Evolutionary conservation across 2,888 invertebrate species (phyloP), one percentile per base, ranked within the genome.

Genomic region (Cephus pulcher): DNA sequence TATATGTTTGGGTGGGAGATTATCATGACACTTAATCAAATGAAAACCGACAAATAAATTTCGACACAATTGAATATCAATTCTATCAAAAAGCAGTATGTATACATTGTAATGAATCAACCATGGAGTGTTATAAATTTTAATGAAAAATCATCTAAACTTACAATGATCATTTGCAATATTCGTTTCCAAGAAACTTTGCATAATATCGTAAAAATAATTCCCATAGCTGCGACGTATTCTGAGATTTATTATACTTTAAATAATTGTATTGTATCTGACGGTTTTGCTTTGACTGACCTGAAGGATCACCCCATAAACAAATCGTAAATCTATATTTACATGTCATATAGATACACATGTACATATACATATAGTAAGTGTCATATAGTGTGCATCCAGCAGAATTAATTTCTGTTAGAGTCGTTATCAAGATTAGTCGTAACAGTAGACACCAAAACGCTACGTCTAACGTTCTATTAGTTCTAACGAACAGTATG

Each of bases 371-470:
- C 30, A 30, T 56, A 56, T 56, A 56, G 56, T 23, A 56, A 9
- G 56, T 56, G 23, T 56, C 1, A 23, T 56, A 23, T 3, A 33
- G 37, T 80, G 70, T 83, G 86, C 86, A 87, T 81, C 83, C 77
- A 86, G 56, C 79, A 84, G 77, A 84, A 84, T 87, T 86, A 87
- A 84, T 85, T 82, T 85, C 82, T 87, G 82, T 85, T 84, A 85
- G 83, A 83, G 83, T 88, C 84, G 85, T 86, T 84, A 87, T 87
- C 83, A 84, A 82, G 80, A 86, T 85, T 85, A 87, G 86, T 86
- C 81, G 80, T 83, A 83, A 85, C 81, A 87, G 84, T 85, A 86
- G 86, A 86, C 88, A 88, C 86, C 87, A 89, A 88, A 86, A 89
- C 88, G 85, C 89, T 89, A 88, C 86, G 86, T 80, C 82, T 79